Evolutionary conservation across 2,888 invertebrate species (phyloP), one percentile per base, ranked within the genome.

Genomic region (Macrophya alboannulata): DNA sequence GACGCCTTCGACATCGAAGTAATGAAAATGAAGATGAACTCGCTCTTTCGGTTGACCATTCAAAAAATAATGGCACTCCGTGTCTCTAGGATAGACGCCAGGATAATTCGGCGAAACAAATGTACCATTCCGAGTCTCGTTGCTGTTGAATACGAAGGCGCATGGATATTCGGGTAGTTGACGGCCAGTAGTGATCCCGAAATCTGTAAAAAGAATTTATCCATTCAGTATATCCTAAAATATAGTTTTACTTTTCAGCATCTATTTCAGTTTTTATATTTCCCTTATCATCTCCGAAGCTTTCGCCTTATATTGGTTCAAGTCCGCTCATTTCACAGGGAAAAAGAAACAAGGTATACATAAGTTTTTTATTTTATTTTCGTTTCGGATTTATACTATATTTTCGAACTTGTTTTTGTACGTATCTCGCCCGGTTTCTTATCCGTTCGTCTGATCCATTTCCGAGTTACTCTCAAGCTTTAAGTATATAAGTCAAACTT

Each of bases 1-100:
- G 86, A 99, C 97, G 88, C 99, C 99, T 94, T 99, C 99, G 71
- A 99, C 97, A 93, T 99, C 98, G 92, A 99, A 99, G 94, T 97
- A 97, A 81, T 97, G 97, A 93, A 99, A 99, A 92, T 97, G 97
- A 87, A 98, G 95, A 90, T 97, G 97, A 86, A 98, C 96, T 91
- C 96, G 96, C 92, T 98, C 97, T 87, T 96, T 96, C 88, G 95
- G 95, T 85, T 95, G 95, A 5, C 98, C 98, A 91, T 98, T 96
- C 93, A 98, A 98, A 94, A 97, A 98, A 94, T 98, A 98, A 94
- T 98, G 97, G 93, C 98, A 98, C 92, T 98, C 97, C 0, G 98
- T 97, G 92, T 98, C 97, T 89, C 98, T 95, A 0, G 98, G 98
- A 94, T 98, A 98, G 85, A 96, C 96, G 21, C 98, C 98, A 0